A percentile compares a stretch with the other conserved stretches of the same genome.
Conservation (phyloP, 2,113 vertebrate species). For the Pterocles burchelli region DNA sequence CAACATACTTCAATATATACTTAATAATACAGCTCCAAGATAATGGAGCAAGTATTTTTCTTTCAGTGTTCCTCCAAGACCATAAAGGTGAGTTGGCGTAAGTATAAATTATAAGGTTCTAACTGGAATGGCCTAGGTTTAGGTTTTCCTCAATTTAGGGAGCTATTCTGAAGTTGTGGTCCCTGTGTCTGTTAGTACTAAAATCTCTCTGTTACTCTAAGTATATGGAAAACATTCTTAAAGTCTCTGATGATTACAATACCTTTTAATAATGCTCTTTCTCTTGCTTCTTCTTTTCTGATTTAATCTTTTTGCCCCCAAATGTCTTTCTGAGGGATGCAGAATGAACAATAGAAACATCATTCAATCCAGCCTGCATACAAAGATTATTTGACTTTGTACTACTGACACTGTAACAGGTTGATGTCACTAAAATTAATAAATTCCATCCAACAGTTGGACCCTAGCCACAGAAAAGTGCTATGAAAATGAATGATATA, state of each 20-base stretch:
- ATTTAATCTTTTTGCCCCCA: not conserved
- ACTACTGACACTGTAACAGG: constrained; percentile 2
- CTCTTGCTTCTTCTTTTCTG: not conserved
- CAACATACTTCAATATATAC: not conserved
- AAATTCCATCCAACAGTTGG: constrained; percentile 20
- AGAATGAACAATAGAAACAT: not conserved
- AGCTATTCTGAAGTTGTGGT: not conserved
- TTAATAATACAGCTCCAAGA: not conserved
- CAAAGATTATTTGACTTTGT: constrained; percentile 21
- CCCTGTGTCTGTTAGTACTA: not conserved
- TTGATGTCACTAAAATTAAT: constrained; percentile 44
- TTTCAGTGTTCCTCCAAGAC: not conserved
- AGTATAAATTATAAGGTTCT: not conserved
- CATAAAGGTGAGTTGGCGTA: not conserved
- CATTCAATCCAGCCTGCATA: constrained; percentile 6
- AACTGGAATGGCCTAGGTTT: not conserved
- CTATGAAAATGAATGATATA: constrained; percentile 50
- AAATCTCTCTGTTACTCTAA: not conserved
- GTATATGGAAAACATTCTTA: not conserved
- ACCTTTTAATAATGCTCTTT: not conserved
- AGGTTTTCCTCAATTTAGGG: not conserved
- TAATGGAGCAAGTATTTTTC: not conserved
- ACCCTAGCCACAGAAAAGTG: not conserved
- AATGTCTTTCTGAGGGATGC: not conserved
- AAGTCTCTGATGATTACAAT: not conserved